These are phyloP conservation scores for Etheostoma nigrum DNA, from an alignment of 2,797 vertebrate species.

Conservation along the genomic window DNA sequence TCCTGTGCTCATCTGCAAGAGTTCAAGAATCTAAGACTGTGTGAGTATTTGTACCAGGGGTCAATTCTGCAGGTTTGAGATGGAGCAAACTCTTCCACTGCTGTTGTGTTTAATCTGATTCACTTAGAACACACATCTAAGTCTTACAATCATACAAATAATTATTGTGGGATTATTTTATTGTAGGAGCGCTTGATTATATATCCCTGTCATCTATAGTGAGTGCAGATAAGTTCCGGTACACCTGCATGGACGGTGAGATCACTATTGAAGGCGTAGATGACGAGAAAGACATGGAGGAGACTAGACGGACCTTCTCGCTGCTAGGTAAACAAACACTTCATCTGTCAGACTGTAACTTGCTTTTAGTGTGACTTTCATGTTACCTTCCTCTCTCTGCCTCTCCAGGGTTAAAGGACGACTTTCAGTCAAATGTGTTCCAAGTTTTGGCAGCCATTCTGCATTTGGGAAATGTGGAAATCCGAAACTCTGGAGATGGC, in stretches of 20 bases:
- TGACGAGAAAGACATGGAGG: constrained; percentile 90
- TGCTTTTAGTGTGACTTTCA: not conserved
- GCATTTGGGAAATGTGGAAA: constrained; percentile 93
- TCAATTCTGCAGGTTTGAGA: constrained; percentile 1
- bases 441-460: constrained; percentile 93
- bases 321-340: constrained; percentile 87
- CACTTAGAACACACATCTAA: not conserved
- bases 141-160: not conserved
- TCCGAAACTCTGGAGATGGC: constrained; percentile 86
- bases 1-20: constrained; percentile 90
- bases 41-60: constrained; percentile 81
- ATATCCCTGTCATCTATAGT: constrained; percentile 75
- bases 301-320: constrained; percentile 92
- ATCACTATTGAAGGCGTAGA: constrained; percentile 90
- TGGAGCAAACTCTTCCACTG: constrained; percentile 10
- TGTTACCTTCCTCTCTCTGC: not conserved
- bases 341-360: not conserved
- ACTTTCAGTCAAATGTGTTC: constrained; percentile 93
- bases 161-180: constrained; percentile 12
- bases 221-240: constrained; percentile 91
- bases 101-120: constrained; percentile 1
- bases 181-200: not conserved
- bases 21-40: constrained; percentile 90
- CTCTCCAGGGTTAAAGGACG: constrained; percentile 87
- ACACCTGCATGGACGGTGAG: constrained; percentile 91